Conservation (phyloP, 2,113 vertebrate species). For the Labrus mixtus region DNA sequence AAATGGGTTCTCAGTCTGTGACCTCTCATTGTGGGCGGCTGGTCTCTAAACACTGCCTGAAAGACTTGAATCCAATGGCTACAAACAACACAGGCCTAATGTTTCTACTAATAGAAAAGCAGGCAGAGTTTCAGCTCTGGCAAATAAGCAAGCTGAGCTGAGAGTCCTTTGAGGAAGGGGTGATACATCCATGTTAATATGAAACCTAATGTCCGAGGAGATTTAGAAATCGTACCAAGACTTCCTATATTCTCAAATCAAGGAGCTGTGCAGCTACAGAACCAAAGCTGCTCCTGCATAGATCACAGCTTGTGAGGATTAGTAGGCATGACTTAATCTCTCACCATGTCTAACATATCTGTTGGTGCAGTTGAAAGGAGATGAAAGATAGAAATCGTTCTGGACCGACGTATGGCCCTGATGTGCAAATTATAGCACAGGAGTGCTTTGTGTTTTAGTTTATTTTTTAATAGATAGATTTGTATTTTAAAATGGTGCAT, state of each 20-base stretch:
- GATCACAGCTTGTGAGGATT: slow-evolving; percentile 80
- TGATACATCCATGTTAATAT: slow-evolving; percentile 61
- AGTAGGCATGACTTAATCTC: slow-evolving; percentile 81
- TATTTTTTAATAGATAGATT: slow-evolving; percentile 1
- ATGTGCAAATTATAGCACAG: slow-evolving; percentile 8
- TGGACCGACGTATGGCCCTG: neutral
- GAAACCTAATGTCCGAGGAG: slow-evolving; percentile 58
- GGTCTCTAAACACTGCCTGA: slow-evolving; percentile 34
- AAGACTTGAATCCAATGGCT: slow-evolving; percentile 48
- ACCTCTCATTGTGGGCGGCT: slow-evolving; percentile 41
- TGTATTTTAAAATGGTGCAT: slow-evolving; percentile 6
- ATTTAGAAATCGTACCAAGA: slow-evolving; percentile 48
- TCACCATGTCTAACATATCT: slow-evolving; percentile 65
- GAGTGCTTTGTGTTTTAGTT: neutral
- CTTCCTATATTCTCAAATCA: slow-evolving; percentile 47
- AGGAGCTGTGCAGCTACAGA: slow-evolving; percentile 52
- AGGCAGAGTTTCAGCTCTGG: slow-evolving; percentile 67
- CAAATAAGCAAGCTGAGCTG: slow-evolving; percentile 54
- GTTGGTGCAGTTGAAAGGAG: slow-evolving; percentile 60
- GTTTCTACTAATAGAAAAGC: slow-evolving; percentile 73
- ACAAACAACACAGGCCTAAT: slow-evolving; percentile 66
- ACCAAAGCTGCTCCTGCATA: slow-evolving; percentile 67
- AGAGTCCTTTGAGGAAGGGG: slow-evolving; percentile 57
- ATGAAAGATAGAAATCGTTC: slow-evolving; percentile 60
- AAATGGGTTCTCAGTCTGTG: slow-evolving; percentile 34